Percentiles rank a stretch among this genome's conserved stretches.
These are phyloP conservation scores for Stictonetta naevosa DNA, from an alignment of 2,113 vertebrate species.

Conservation along the genomic window DNA sequence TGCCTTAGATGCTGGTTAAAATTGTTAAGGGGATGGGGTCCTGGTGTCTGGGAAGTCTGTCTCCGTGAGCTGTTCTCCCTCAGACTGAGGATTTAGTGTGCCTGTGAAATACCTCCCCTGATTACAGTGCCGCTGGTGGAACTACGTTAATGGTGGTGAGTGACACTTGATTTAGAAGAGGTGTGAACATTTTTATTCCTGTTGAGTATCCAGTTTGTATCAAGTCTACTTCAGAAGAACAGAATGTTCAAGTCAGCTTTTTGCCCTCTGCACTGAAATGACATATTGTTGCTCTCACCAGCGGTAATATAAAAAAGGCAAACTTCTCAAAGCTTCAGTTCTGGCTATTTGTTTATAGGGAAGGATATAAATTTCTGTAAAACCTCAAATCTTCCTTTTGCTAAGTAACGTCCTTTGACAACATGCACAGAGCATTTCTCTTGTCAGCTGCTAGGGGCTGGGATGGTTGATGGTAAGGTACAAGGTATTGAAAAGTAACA, in stretches of 20 bases:
- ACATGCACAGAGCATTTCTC: neutral
- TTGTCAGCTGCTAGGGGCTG: neutral
- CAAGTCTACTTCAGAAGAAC: neutral
- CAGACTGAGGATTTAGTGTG: rapidly evolving
- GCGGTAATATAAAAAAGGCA: neutral
- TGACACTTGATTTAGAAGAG: neutral
- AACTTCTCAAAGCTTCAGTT: neutral
- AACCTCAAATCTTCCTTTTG: neutral
- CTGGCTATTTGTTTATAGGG: neutral
- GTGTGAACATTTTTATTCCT: neutral
- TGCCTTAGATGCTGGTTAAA: neutral
- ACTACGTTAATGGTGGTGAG: neutral
- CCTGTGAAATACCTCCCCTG: too few relatives aligned
- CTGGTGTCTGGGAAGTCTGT: neutral
- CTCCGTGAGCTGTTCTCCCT: neutral
- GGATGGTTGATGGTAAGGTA: neutral
- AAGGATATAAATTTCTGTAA: neutral
- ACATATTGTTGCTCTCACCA: neutral
- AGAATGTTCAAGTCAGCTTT: rapidly evolving
- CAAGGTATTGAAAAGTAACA: neutral
- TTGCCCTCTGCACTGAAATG: neutral
- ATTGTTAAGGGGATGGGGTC: neutral
- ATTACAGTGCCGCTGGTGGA: neutral
- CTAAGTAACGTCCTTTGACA: neutral
- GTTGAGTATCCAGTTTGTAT: neutral